Evolutionary conservation across 2,113 vertebrate species (phyloP).

Genomic region (Caranx melampygus): DNA sequence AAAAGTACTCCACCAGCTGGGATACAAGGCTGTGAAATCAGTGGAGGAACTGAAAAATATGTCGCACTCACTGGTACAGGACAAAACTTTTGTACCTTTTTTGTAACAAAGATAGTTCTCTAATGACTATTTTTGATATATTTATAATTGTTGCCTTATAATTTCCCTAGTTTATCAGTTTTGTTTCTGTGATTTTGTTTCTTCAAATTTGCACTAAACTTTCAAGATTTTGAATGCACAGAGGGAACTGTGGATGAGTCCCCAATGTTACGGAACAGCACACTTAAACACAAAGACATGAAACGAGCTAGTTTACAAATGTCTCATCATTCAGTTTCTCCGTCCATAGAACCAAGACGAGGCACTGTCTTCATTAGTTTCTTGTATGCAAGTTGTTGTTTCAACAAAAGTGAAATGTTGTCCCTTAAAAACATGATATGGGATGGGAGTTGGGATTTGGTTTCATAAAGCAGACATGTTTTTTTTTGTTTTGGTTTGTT

Average conservation of each 20-base stretch:
- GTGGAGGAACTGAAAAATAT: slow-evolving; percentile 94
- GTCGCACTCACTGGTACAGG: slow-evolving; percentile 92
- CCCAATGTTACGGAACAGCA: slow-evolving; percentile 72
- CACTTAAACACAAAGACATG: slow-evolving; percentile 66
- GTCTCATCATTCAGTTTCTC: slow-evolving; percentile 47
- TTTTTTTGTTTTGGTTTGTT: neutral
- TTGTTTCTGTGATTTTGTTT: slow-evolving; percentile 62
- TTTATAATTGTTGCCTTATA: slow-evolving; percentile 95
- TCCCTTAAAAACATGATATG: slow-evolving; percentile 35
- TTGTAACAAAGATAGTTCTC: slow-evolving; percentile 86
- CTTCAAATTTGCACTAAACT: slow-evolving; percentile 91
- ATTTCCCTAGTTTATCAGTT: slow-evolving; percentile 57
- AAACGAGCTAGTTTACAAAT: slow-evolving; percentile 64
- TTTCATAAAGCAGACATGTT: slow-evolving; percentile 29
- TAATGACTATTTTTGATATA: slow-evolving; percentile 86
- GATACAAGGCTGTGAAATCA: slow-evolving; percentile 90
- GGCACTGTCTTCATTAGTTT: slow-evolving; percentile 45
- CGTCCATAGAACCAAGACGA: slow-evolving; percentile 51
- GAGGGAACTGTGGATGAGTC: slow-evolving; percentile 51
- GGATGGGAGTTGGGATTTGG: slow-evolving; percentile 9
- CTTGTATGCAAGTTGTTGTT: slow-evolving; percentile 71
- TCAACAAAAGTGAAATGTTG: slow-evolving; percentile 62
- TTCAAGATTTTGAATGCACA: slow-evolving; percentile 74
- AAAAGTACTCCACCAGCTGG: slow-evolving; percentile 91
- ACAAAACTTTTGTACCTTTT: slow-evolving; percentile 94